Evolutionary conservation across 2,113 vertebrate species (phyloP).

Genomic region (Daphoenositta chrysoptera): DNA sequence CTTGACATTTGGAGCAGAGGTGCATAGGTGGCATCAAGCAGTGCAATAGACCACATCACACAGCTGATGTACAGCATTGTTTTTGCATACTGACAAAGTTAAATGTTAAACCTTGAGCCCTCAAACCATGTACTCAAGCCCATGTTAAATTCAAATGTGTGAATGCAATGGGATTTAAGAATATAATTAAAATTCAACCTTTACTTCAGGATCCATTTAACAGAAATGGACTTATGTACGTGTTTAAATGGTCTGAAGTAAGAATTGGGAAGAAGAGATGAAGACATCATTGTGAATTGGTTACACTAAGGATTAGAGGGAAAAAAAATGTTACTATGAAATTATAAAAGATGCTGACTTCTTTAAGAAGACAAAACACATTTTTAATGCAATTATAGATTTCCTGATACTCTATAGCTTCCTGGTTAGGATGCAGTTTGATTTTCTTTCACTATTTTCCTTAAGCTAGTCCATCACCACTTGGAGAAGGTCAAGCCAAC

Average conservation of each 20-base stretch:
- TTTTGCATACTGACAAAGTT: background rate
- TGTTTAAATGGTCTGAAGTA: background rate
- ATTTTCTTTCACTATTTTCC: background rate
- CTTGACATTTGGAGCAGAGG: background rate
- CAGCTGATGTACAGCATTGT: background rate
- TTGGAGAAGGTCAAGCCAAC: background rate
- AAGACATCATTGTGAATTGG: background rate
- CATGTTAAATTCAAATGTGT: background rate
- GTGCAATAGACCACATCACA: background rate
- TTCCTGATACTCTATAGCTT: background rate
- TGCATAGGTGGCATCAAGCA: background rate
- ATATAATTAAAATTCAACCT: constrained; percentile 45
- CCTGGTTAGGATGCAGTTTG: background rate
- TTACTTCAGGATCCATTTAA: constrained; percentile 23
- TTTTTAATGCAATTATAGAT: background rate
- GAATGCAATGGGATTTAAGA: background rate
- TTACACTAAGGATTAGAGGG: background rate
- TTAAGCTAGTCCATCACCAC: background rate
- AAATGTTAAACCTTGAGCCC: background rate
- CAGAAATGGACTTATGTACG: background rate
- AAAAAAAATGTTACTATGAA: background rate
- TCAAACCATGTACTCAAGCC: background rate
- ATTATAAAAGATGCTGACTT: background rate
- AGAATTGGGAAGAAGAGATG: background rate
- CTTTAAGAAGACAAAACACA: background rate